Evolutionary conservation across 1,140 invertebrate genomes (phyloP), one percentile per base, ranked within the genome.

Genomic region (Laupala kohalensis): DNA sequence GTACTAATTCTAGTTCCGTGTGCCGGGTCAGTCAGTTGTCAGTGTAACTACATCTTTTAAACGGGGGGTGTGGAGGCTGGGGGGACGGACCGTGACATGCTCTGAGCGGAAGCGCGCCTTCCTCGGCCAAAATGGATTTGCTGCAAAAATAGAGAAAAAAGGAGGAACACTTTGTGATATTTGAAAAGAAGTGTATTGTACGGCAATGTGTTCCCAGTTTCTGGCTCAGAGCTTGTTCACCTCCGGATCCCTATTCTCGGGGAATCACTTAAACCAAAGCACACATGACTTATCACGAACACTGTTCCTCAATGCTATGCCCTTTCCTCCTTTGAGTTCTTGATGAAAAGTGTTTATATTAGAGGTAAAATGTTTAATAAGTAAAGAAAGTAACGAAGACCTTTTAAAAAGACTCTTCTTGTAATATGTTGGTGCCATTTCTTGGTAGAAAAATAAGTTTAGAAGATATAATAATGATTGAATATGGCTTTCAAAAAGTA

Each of bases 1-100:
- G 73, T 75, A 74, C 73, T 77, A 76, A 76, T 76, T 75, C 73
- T 77, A 77, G 75, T 76, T 77, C 73, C 73, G 76, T 77, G 76
- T 77, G 76, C 66, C 74, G 73, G 74, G 76, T 37, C 74, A 73
- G 74, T 73, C 71, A 71, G 75, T 76, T 75, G 73, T 75, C 73
- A 72, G 76, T 70, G 72, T 62, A 69, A 75, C 70, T 69, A 71
- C 73, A 74, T 74, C 71, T 73, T 71, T 68, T 66, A 69, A 29
- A 27, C 13, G 71, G 67, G 71, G 24, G 64, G 62, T 73, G 71
- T 69, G 69, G 69, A 71, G 70, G 71, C 25, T 28, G 69, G 63
- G 67, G 67, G 53, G 67, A 68, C 25, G 67, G 67, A 68, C 27
- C 13, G 67, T 19, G 5, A 24, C n/a, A 23, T 3, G 12, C n/a